Evolutionary conservation across 2,113 vertebrate species (phyloP), one percentile per base, ranked within the genome.

Genomic region (Thryonomys swinderianus): DNA sequence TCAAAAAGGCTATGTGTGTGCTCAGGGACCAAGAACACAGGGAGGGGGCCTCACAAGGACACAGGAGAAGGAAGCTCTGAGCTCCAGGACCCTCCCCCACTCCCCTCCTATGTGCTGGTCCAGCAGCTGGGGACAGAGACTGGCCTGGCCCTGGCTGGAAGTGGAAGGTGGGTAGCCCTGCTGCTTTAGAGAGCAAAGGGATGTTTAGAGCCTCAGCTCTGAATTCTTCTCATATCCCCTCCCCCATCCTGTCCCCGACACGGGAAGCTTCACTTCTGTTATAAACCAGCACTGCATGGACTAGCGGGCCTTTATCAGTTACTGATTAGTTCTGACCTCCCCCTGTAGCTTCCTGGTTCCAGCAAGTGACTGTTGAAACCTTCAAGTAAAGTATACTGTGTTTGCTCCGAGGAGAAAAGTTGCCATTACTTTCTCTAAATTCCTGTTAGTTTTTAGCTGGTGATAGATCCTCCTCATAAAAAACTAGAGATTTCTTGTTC

Each of bases 251-350:
- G 71, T 7, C 71, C 40, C 23, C 37, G 25, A 21, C 18, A 7
- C 14, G 14, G 2, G 30, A 37, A 82, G 32, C 66, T 25, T 34
- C 34, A 5, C 20, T 48, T 8, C 83, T 78, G 37, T 51, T 80
- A 13, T 94, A 59, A 91, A 94, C 66, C 11, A 1, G 27, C 37
- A 83, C 8, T 34, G 17, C 16, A 20, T 32, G 82, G 34, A 85
- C 85, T 93, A 73, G 53, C 16, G 76, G 48, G 57, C 18, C 85
- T 93, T 94, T 93, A 78, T 67, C 73, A 55, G 17, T 79, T 85
- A 37, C 42, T 84, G 12, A 61, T 95, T 86, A 82, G 25, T 37
- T 67, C 51, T 79, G 62, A 94, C n/a, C 27, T 55, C 91, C 27
- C 76, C 18, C 5, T 9, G 3, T n/a, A 37, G 14, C 62, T 62